Percentiles rank a stretch among this genome's conserved stretches.
These are phyloP conservation scores for Notamacropus eugenii DNA, from an alignment of 2,797 vertebrate species.

Conservation along the genomic window DNA sequence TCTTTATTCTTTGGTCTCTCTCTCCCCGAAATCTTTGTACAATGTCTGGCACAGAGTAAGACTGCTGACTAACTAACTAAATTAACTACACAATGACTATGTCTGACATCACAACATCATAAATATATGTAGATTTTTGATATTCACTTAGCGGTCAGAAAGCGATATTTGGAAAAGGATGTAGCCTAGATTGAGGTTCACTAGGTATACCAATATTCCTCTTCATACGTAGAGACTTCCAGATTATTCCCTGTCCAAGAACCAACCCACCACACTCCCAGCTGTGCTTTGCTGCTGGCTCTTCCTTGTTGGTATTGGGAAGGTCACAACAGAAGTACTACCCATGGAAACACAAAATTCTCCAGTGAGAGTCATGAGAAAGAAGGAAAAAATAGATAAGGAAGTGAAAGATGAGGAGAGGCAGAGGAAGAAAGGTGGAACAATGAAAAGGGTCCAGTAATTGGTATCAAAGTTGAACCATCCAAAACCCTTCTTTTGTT, in stretches of 20 bases:
- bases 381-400: not conserved
- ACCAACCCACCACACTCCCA: not conserved
- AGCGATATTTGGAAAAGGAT: not conserved
- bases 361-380: not conserved
- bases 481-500: not conserved
- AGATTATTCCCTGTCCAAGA: not conserved
- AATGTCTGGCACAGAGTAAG: not conserved
- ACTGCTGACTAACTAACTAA: not conserved
- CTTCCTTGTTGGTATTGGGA: not conserved
- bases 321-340: not conserved
- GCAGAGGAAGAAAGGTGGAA: not conserved
- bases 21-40: not conserved
- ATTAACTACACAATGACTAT: not conserved
- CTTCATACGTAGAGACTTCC: not conserved
- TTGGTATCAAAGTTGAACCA: not conserved
- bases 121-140: not conserved
- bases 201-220: not conserved
- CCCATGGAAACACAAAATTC: too few relatives aligned
- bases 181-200: not conserved
- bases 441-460: not conserved
- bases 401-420: not conserved
- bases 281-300: not conserved
- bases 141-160: not conserved
- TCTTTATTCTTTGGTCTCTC: not conserved
- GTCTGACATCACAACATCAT: not conserved